phyloP scores from a whole-genome alignment of 1,140 invertebrate genomes.

The Olivierus martensii region DNA sequence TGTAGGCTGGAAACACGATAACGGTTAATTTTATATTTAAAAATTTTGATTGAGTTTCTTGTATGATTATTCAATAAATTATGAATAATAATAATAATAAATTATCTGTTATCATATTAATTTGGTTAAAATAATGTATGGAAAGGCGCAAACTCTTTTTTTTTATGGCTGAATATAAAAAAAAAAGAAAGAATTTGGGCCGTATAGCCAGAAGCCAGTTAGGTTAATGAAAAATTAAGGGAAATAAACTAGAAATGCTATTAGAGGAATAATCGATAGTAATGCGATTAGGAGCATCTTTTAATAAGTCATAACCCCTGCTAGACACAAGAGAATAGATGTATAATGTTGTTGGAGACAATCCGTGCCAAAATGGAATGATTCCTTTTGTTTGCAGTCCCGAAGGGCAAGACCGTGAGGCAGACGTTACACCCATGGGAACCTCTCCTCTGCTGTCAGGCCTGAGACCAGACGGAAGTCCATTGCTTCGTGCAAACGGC shows the following conservation, averaged over 20 bases:
- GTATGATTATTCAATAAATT: too few relatives aligned
- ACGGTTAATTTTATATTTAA: too few relatives aligned
- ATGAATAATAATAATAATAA: too few relatives aligned
- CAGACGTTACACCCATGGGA: constrained; percentile 11
- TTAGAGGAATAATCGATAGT: neutral
- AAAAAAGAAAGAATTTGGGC: too few relatives aligned
- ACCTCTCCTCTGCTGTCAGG: constrained; percentile 13
- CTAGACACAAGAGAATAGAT: neutral
- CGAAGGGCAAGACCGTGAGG: constrained; percentile 7
- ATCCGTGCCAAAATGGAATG: neutral
- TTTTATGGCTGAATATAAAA: too few relatives aligned
- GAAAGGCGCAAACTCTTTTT: too few relatives aligned
- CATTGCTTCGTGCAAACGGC: constrained; percentile 7
- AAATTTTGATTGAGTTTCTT: too few relatives aligned
- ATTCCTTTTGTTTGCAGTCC: constrained; percentile 1
- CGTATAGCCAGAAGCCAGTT: neutral
- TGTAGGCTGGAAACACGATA: too few relatives aligned
- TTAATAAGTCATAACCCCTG: neutral
- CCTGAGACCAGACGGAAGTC: constrained; percentile 12
- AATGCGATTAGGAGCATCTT: neutral
- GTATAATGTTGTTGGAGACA: neutral
- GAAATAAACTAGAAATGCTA: neutral
- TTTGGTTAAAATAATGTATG: too few relatives aligned
- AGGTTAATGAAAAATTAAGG: neutral
- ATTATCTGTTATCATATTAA: too few relatives aligned